Evolutionary conservation across 2,888 invertebrate genomes (phyloP), one percentile per base, ranked within the genome.

Genomic region (Timema cristinae): DNA sequence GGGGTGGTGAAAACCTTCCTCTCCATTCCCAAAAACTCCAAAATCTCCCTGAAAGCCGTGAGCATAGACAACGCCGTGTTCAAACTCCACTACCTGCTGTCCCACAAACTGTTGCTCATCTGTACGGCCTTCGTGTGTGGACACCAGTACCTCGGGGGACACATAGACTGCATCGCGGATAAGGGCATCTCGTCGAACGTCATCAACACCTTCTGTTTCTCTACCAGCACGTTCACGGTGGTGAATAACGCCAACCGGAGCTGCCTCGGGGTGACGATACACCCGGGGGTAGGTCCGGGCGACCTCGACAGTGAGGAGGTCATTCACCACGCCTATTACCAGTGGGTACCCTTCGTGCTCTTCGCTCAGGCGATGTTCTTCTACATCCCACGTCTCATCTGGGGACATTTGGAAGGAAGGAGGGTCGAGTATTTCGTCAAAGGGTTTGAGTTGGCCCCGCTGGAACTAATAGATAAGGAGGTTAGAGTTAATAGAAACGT

Each of bases 291-390:
- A 10, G 81, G 80, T 13, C 77, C 77, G 0, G 73, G 75, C 66
- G 74, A 69, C 7, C 76, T 77, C 9, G 76, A 75, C 15, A 76
- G 76, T 5, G 79, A 79, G 50, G 73, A 76, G 49, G 75, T 77
- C 16, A 77, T 77, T 68, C 79, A 81, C 75, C 82, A 83, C 76
- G 81, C 80, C 61, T 83, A 83, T 77, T 83, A 83, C 76, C 83
- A 83, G 77, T 83, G 83, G 83, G 83, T 83, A 51, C 81, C 81
- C 67, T 81, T 83, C 75, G 80, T 82, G 47, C 78, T 83, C 6
- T 80, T 83, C 76, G 76, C 82, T 56, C 82, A 83, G 76, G 81
- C 82, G 11, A 74, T 81, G 15, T 76, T 81, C 68, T 83, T 83
- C 75, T 82, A 80, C 77, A 66, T 80, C 13, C 82, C 82, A 7